Base-by-base conservation (phyloP, 2,797 vertebrate genomes). In the Rhynchotus rufescens region DNA sequence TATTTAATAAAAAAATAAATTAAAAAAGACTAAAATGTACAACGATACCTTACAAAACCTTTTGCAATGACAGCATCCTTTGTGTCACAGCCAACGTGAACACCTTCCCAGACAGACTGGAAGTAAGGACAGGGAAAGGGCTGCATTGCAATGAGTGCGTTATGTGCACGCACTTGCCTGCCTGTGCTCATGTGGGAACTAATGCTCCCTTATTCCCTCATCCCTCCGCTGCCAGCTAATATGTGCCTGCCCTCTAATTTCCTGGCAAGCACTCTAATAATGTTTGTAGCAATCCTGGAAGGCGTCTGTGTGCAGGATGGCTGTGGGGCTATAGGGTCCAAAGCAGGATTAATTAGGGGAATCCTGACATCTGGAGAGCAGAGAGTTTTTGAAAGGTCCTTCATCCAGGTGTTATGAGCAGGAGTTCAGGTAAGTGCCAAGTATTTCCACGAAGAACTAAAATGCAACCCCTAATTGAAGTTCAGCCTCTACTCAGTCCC, bases 251-350 rank as follows among this genome's bases (percentile, higher is more conserved):
- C 79, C 9, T 16, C 91, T 93, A 62, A 94, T 96, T 95, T 92
- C 56, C 86, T 95, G 88, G 91, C 88, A 95, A 91, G 76, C 51
- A 47, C 68, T 92, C 59, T 75, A 90, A 93, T 95, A 86, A 90
- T 15, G 4, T 88, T 77, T 88, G 76, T 84, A 88, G 56, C 73
- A 91, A 15, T 94, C 84, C 94, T 90, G 81, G 54, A 79, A 95
- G 86, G 93, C 2, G 0, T 34, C 66, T 26, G 47, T 16, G 49
- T 51, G n/a, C 54, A 32, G 62, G 38, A 28, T 84, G 62, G 61
- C 66, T 75, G 6, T 77, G 83, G 69, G 80, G n/a, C n/a, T 87
- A 25, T 2, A 66, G 73, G 52, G 38, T 91, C 65, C 89, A 88
- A 77, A 82, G 57, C 65, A 84, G 79, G 71, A 90, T 86, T 93